These are phyloP conservation scores for Hippasteria phrygiana DNA, from an alignment of 53 echinoderm and acorn worm species.

Conservation along the genomic window DNA sequence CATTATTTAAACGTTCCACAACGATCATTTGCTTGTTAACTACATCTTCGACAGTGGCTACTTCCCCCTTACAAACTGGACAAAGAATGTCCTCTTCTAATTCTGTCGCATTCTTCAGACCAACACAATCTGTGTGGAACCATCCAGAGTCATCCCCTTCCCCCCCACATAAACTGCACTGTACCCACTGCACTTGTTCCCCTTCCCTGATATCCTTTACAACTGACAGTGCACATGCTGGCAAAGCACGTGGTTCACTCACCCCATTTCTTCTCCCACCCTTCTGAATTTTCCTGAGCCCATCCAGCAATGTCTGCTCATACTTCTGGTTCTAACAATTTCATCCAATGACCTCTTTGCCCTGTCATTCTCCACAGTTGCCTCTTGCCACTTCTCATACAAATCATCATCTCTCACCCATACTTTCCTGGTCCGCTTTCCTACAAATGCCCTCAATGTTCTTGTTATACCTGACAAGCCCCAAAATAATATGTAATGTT, in stretches of 20 bases:
- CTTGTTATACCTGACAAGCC: slow-evolving; percentile 53
- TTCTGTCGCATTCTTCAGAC: not conserved
- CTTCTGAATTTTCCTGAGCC: not conserved
- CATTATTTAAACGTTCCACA: slow-evolving; percentile 25
- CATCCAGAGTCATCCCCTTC: slow-evolving; percentile 40
- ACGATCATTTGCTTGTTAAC: not conserved
- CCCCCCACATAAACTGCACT: slow-evolving; percentile 5
- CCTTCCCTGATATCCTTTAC: not conserved
- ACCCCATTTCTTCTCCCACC: not conserved
- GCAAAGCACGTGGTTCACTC: not conserved
- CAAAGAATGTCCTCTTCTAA: not conserved
- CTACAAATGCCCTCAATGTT: slow-evolving; percentile 32
- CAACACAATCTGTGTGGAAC: slow-evolving; percentile 64
- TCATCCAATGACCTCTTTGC: not conserved
- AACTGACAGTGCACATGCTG: slow-evolving; percentile 7
- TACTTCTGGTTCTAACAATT: not conserved
- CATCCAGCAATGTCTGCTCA: not conserved
- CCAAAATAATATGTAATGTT: slow-evolving; percentile 35
- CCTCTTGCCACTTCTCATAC: slow-evolving; percentile 29
- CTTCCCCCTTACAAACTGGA: slow-evolving; percentile 51
- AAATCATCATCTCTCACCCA: slow-evolving; percentile 26
- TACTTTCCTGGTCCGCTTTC: slow-evolving; percentile 22
- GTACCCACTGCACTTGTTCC: not conserved
- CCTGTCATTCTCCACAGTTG: no score
- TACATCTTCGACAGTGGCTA: slow-evolving; percentile 34